phyloP scores from a whole-genome alignment of 2,888 invertebrate species.

The Thymelicus acteon region DNA sequence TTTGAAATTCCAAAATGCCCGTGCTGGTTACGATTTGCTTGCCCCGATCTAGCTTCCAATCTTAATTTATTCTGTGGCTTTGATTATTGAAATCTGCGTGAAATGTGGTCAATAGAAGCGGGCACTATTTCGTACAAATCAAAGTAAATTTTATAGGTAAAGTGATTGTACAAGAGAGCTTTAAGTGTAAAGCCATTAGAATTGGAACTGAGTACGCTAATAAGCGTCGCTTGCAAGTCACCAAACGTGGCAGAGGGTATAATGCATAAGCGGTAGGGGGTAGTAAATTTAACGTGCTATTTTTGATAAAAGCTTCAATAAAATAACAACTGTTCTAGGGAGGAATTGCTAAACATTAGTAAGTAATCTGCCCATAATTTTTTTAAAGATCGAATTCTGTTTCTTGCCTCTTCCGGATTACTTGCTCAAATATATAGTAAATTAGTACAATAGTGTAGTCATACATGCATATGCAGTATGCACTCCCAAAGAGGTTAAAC shows the following conservation, averaged over 20 bases:
- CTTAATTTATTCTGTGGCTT: background rate
- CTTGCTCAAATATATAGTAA: too few relatives aligned
- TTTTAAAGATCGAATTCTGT: too few relatives aligned
- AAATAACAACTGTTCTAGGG: too few relatives aligned
- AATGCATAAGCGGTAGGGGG: constrained; percentile 23
- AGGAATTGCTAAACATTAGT: too few relatives aligned
- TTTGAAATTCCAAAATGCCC: too few relatives aligned
- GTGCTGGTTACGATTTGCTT: background rate
- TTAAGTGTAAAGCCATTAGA: constrained; percentile 39
- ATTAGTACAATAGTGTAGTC: too few relatives aligned
- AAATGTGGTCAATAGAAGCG: background rate
- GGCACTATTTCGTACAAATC: constrained; percentile 7
- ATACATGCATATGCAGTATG: too few relatives aligned
- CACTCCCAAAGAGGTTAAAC: too few relatives aligned
- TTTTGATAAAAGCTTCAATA: background rate
- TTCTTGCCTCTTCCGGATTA: too few relatives aligned
- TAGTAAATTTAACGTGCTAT: background rate
- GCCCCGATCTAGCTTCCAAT: background rate
- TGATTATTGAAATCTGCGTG: background rate
- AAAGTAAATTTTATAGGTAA: constrained; percentile 22
- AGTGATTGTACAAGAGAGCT: constrained; percentile 35
- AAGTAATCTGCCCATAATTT: too few relatives aligned
- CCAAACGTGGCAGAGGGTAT: constrained; percentile 18
- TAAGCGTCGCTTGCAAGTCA: constrained; percentile 39
- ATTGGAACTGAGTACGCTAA: constrained; percentile 36